Base-by-base conservation (phyloP, 2,113 vertebrate species). In the Siphamia tubifer region DNA sequence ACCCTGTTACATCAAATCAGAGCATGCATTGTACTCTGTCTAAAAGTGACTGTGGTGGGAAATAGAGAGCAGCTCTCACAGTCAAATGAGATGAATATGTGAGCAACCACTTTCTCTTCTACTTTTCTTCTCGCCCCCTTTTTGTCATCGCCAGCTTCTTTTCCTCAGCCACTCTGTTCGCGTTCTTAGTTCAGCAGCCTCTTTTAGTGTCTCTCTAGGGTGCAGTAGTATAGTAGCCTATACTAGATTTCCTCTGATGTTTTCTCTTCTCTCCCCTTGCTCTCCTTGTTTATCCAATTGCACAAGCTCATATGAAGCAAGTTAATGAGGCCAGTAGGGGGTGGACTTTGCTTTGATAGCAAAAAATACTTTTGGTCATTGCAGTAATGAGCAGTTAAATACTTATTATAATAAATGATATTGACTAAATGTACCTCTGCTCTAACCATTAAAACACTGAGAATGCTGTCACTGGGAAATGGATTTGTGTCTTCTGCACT, bases 271-370 rank as follows among this genome's bases (percentile, higher is more conserved):
- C 71, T 31, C 64, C 27, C 44, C 55, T n/a, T 45, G 39, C 43
- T 43, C 57, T 42, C 47, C 47, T 65, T 32, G 7, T 79, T 68
- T 36, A 64, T 83, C 70, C 76, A 47, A 47, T 45, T 60, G 47
- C 53, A 58, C 21, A 40, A 51, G 23, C 61, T 71, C 61, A 62
- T 62, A 56, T 63, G 43, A 63, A 66, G 19, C 63, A 72, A 80
- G 60, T 56, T 79, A 87, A 74, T 71, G 68, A 79, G 63, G 79
- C 66, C 79, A 73, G 48, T n/a, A 51, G 35, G 35, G 48, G 51
- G n/a, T 68, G 75, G 35, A 67, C 57, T 56, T 34, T 44, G 48
- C 54, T 53, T 65, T 42, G 55, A 66, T 24, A 31, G 55, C 25
- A 45, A 68, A 39, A 64, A 30, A 32, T 23, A 51, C 15, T 27